Evolutionary conservation across 2,888 invertebrate genomes (phyloP), one percentile per base, ranked within the genome.

Genomic region (Cyclophora punctaria): DNA sequence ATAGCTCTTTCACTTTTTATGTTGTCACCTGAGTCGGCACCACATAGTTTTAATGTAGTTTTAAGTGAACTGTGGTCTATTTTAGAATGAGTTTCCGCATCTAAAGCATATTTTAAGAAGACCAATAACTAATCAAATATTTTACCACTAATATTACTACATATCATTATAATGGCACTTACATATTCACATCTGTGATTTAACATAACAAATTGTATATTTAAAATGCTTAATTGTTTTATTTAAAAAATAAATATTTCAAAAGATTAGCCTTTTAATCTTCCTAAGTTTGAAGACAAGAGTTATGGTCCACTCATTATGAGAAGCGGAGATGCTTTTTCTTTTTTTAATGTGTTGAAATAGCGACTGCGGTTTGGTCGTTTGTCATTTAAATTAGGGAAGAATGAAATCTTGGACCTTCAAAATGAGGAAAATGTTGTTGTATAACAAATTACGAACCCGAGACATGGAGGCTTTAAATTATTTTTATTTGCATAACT

Each of bases 191-290:
- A 51, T 61, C 61, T 61, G 61, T 61, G 57, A 59, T 61, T 57
- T 56, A 51, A 47, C 45, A 50, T 52, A 55, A 52, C 20, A 20
- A 51, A 57, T 48, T 51, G 48, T 51, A 37, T 37, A 5, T 37
- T 44, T 44, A 34, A 33, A 43, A 59, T 53, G 59, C 59, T 59
- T 50, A 50, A 50, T 50, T 44, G 44, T 34, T 44, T 44, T 44
- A 48, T 56, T 52, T 56, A 48, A 73, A 53, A 57, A 84, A 81
- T 82, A 83, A 83, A 84, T 67, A 60, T 66, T 66, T 64, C 48
- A 58, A 69, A 77, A 75, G 20, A 44, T 73, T 66, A 69, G 75
- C 67, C 75, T 84, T 83, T 84, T 64, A 84, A 82, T 84, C 72
- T 58, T 62, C 48, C 50, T 48, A 48, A 58, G 50, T 57, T 60